Conservation (phyloP, 2,797 vertebrate species). For the Leptoclinus maculatus region DNA sequence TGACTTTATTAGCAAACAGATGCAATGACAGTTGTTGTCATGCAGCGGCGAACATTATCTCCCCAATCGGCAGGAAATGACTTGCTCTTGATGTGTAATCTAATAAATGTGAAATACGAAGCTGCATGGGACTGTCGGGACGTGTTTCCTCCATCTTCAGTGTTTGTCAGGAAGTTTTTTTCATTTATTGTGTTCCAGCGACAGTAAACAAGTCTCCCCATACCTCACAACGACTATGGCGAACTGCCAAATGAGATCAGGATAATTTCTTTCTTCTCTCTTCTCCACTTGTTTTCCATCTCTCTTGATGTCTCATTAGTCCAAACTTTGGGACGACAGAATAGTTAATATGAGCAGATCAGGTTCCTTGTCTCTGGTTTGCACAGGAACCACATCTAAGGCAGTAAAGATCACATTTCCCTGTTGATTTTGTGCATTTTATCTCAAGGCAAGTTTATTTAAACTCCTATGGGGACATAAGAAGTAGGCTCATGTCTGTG, state of each 20-base stretch:
- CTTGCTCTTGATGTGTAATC: conserved; percentile 60
- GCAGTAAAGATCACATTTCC: conserved; percentile 24
- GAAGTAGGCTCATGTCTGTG: not conserved
- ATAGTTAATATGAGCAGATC: conserved; percentile 48
- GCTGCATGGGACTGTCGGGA: conserved; percentile 43
- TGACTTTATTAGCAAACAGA: conserved; percentile 32
- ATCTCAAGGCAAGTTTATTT: conserved; percentile 14
- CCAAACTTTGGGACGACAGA: conserved; percentile 17
- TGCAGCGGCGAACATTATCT: conserved; percentile 25
- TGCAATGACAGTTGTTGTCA: conserved; percentile 47
- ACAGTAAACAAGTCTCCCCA: conserved; percentile 12
- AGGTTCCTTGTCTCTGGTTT: conserved; percentile 23
- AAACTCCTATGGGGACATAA: not conserved
- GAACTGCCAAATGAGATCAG: conserved; percentile 13
- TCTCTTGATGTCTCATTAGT: not conserved
- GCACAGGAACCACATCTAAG: conserved; percentile 15
- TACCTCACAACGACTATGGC: not conserved
- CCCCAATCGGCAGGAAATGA: conserved; percentile 50
- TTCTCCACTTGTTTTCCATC: not conserved
- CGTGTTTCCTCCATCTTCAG: conserved; percentile 23
- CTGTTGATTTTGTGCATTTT: conserved; percentile 17
- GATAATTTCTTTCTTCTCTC: not conserved
- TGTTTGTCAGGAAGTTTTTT: conserved; percentile 21
- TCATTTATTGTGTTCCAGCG: conserved; percentile 5
- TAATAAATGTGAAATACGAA: conserved; percentile 64